Evolutionary conservation across 2,888 invertebrate genomes (phyloP).

Genomic region (Aphrophora alni): DNA sequence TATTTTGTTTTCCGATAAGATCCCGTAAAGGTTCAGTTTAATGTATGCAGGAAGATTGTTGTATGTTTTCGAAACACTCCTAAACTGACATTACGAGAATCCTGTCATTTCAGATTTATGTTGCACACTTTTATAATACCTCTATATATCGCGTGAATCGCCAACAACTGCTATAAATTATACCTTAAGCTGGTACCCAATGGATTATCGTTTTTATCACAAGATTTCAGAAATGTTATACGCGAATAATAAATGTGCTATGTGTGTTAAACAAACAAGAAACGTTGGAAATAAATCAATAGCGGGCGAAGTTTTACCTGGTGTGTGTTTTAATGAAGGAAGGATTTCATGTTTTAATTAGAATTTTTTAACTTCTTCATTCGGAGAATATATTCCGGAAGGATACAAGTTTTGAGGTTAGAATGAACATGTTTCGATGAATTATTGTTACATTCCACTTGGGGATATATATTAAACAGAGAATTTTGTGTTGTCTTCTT

Average conservation of each 20-base stretch:
- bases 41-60: neutral
- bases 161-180: neutral
- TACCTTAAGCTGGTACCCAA: conserved; percentile 23
- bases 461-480: too few relatives aligned
- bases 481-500: too few relatives aligned
- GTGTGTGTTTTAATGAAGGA: neutral
- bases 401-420: too few relatives aligned
- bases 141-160: neutral
- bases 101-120: neutral
- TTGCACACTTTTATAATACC: neutral
- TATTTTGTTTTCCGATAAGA: too few relatives aligned
- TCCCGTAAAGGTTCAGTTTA: too few relatives aligned
- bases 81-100: neutral
- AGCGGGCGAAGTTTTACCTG: neutral
- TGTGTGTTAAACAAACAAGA: neutral
- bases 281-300: neutral
- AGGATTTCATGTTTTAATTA: neutral
- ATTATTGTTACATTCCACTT: too few relatives aligned
- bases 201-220: conserved; percentile 42
- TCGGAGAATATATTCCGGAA: neutral
- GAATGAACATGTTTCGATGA: too few relatives aligned
- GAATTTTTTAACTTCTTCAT: too few relatives aligned
- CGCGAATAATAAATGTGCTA: conserved; percentile 33
- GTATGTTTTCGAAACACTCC: neutral
- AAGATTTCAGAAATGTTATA: conserved; percentile 37